A percentile compares a stretch with the other conserved stretches of the same genome.
Evolutionary conservation across 1,140 invertebrate species (phyloP).

Genomic region (Liolophura sinensis): DNA sequence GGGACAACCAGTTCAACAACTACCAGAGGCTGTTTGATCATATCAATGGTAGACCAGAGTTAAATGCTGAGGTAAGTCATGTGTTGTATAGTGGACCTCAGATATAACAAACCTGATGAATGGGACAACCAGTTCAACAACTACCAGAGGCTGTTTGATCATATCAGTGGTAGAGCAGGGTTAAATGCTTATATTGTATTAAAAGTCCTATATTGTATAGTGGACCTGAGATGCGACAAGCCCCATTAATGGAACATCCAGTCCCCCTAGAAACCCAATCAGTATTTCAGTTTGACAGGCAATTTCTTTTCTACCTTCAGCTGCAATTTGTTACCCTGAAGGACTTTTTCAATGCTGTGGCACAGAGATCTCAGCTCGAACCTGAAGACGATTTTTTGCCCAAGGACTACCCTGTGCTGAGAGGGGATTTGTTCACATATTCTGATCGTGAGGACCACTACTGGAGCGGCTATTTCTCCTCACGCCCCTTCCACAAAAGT

Average conservation of each 20-base stretch:
- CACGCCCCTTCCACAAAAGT: slow-evolving; percentile 92
- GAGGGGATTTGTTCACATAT: slow-evolving; percentile 98
- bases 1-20: no score
- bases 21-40: no score
- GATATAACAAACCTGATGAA: no score
- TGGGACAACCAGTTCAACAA: no score
- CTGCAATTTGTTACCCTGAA: slow-evolving; percentile 87
- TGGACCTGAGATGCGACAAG: slow-evolving; percentile 95
- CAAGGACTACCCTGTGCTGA: slow-evolving; percentile 74
- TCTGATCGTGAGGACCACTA: slow-evolving; percentile 96
- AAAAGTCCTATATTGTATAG: slow-evolving; percentile 56
- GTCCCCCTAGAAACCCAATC: slow-evolving; percentile 88
- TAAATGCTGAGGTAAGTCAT: no score
- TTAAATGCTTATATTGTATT: no score
- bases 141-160: no score
- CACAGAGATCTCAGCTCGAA: slow-evolving; percentile 25
- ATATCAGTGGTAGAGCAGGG: no score
- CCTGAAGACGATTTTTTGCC: slow-evolving; percentile 18
- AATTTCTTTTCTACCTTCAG: slow-evolving; percentile 23
- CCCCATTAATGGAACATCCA: slow-evolving; percentile 91
- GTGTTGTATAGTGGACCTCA: no score
- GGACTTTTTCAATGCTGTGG: slow-evolving; percentile 86
- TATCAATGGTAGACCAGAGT: no score
- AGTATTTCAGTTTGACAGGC: slow-evolving; percentile 73
- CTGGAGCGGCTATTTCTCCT: slow-evolving; percentile 98